Conservation (phyloP, 2,797 vertebrate genomes). For the Fistularia commersonii region DNA sequence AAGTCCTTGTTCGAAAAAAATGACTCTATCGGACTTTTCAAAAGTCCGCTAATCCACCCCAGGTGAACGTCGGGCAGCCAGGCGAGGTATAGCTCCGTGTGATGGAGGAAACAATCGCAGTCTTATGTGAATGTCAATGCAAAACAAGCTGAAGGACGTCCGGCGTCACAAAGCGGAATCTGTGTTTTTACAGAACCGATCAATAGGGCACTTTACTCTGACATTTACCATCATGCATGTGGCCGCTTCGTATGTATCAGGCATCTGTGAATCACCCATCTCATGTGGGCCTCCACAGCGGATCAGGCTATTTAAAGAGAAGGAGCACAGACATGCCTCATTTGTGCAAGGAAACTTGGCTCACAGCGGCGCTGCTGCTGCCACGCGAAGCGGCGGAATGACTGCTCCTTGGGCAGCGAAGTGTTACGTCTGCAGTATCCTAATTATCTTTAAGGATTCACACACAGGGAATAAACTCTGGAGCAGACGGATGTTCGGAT, state of each 20-base stretch:
- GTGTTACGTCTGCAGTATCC: constrained; percentile 73
- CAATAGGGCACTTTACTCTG: constrained; percentile 55
- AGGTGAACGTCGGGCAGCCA: no score
- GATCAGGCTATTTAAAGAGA: constrained; percentile 57
- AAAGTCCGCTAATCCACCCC: no score
- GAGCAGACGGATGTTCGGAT: constrained; percentile 73
- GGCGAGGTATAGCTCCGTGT: no score
- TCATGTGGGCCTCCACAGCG: constrained; percentile 32
- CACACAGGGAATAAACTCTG: constrained; percentile 50
- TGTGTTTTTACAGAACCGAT: constrained; percentile 37
- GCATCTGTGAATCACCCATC: constrained; percentile 40
- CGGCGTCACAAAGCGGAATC: no score
- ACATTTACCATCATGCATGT: constrained; percentile 27
- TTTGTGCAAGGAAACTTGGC: constrained; percentile 67
- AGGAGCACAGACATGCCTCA: constrained; percentile 51
- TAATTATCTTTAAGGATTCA: constrained; percentile 55
- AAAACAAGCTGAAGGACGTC: no score
- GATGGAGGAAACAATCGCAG: no score
- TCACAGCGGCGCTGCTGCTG: constrained; percentile 46
- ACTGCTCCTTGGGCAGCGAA: constrained; percentile 64
- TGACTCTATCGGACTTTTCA: neutral
- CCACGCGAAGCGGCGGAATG: constrained; percentile 53
- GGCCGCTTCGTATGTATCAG: constrained; percentile 20
- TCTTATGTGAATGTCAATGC: no score
- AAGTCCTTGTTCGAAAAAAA: neutral